A percentile compares a stretch with the other conserved stretches of the same genome.
Evolutionary conservation across 2,888 invertebrate genomes (phyloP).

Genomic region (Lathronympha strigana): DNA sequence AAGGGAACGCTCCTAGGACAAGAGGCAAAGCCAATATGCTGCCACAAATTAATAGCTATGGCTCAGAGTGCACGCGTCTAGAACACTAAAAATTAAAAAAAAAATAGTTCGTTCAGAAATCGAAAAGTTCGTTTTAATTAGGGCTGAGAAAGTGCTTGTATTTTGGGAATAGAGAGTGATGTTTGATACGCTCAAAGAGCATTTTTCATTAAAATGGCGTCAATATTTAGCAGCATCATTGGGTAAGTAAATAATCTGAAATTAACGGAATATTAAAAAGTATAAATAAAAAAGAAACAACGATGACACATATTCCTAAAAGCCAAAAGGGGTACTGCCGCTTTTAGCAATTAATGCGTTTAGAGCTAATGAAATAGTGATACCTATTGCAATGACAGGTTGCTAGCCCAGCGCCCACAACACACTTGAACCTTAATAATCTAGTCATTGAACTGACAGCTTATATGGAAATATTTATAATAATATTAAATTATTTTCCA

Average conservation of each 20-base stretch:
- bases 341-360: no score
- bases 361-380: no score
- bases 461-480: no score
- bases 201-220: slow-evolving; percentile 73
- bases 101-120: neutral
- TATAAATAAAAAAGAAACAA: no score
- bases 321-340: no score
- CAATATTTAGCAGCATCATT: slow-evolving; percentile 78
- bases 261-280: no score
- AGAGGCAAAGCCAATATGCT: slow-evolving; percentile 37
- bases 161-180: slow-evolving; percentile 48
- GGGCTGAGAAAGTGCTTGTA: slow-evolving; percentile 14
- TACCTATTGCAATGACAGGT: no score
- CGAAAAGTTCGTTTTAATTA: slow-evolving; percentile 8
- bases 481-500: no score
- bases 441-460: no score
- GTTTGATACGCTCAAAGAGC: slow-evolving; percentile 60
- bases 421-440: no score
- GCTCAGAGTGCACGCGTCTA: slow-evolving; percentile 59
- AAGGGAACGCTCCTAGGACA: slow-evolving; percentile 56
- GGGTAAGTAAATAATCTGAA: slow-evolving; percentile 57
- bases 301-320: no score
- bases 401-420: no score
- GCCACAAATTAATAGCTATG: slow-evolving; percentile 58
- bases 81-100: slow-evolving; percentile 38